These are phyloP conservation scores for Phymatocera aterrima DNA, from an alignment of 2,888 invertebrate genomes.

Conservation along the genomic window DNA sequence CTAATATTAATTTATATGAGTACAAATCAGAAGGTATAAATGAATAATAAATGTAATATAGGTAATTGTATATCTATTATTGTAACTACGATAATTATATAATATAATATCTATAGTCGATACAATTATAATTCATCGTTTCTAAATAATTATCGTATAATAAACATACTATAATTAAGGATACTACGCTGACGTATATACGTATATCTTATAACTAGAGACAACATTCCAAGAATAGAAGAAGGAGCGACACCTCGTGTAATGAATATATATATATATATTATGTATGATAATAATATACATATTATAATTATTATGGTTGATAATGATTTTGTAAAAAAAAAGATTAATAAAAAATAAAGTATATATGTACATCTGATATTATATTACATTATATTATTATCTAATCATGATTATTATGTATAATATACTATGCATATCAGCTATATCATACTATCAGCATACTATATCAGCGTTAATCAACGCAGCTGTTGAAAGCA, in stretches of 20 bases:
- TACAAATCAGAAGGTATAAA: conserved; percentile 44
- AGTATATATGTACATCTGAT: too few relatives aligned
- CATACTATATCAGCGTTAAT: conserved; percentile 26
- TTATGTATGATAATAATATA: too few relatives aligned
- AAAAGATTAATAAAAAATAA: background rate
- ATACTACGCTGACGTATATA: too few relatives aligned
- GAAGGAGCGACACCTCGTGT: conserved; percentile 33
- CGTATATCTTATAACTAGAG: conserved; percentile 37
- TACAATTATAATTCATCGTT: conserved; percentile 7
- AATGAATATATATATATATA: too few relatives aligned
- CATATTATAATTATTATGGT: conserved; percentile 4
- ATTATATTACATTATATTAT: background rate
- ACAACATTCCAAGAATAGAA: conserved; percentile 33
- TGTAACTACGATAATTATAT: background rate
- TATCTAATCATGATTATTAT: conserved; percentile 12
- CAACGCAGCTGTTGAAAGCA: background rate
- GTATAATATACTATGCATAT: background rate
- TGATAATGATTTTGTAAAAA: conserved; percentile 23
- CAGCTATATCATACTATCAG: background rate
- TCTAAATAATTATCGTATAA: conserved; percentile 3
- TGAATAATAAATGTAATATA: background rate
- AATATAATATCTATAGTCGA: background rate
- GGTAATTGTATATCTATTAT: background rate
- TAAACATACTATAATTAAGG: background rate
- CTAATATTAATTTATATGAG: conserved; percentile 51